Conservation (phyloP, 2,888 invertebrate species). For the Mythimna impura region DNA sequence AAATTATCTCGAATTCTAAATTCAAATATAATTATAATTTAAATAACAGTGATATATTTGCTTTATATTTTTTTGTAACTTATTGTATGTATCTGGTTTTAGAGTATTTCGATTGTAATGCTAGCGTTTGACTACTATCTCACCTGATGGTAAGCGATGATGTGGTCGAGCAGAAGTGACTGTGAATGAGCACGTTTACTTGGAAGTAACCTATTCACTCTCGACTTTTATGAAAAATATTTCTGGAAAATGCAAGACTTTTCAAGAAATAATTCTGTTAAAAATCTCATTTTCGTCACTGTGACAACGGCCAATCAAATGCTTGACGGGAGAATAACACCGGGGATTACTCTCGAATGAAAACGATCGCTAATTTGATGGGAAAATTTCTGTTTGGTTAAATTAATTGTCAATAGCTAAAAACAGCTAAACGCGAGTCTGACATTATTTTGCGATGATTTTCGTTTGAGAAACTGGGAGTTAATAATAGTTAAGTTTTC, state of each 20-base stretch:
- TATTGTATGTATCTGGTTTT: conserved; percentile 29
- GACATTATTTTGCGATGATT: neutral
- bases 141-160: neutral
- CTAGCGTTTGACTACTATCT: neutral
- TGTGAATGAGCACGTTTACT: neutral
- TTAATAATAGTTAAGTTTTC: neutral
- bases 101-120: neutral
- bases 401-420: neutral
- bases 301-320: neutral
- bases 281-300: neutral
- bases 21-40: conserved; percentile 41
- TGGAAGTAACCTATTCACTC: neutral
- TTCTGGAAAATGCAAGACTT: neutral
- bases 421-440: neutral
- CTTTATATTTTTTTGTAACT: conserved; percentile 51
- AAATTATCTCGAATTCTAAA: conserved; percentile 2
- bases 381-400: neutral
- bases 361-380: neutral
- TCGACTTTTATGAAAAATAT: neutral
- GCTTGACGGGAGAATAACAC: neutral
- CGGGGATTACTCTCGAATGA: neutral
- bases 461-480: neutral
- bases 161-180: too few species aligned
- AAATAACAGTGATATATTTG: conserved; percentile 62
- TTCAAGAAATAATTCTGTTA: neutral